phyloP scores from a whole-genome alignment of 2,797 vertebrate species.

The Chloroceryle inda region DNA sequence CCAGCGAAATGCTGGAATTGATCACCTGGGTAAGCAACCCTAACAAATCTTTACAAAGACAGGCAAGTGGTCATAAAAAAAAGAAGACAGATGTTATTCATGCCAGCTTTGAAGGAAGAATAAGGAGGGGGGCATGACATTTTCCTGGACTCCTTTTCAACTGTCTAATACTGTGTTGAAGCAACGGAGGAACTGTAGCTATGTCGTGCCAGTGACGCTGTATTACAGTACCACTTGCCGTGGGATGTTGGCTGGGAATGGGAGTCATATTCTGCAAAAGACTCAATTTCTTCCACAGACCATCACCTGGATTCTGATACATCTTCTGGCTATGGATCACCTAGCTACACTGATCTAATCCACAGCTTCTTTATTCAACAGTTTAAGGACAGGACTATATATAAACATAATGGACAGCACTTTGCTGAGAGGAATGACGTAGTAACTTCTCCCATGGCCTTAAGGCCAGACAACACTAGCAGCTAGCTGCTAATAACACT shows the following conservation, averaged over 20 bases:
- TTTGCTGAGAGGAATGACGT: neutral
- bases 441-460: neutral
- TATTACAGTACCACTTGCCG: neutral
- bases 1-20: neutral
- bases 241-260: neutral
- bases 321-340: neutral
- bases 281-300: neutral
- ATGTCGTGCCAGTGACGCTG: neutral
- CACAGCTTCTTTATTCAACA: neutral
- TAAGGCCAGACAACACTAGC: neutral
- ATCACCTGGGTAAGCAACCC: neutral
- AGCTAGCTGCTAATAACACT: neutral
- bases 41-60: neutral
- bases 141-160: neutral
- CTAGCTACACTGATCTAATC: neutral
- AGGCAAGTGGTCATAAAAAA: neutral
- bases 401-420: neutral
- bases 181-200: accelerated
- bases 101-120: neutral
- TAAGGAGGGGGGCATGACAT: accelerated
- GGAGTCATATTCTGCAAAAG: neutral
- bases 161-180: neutral
- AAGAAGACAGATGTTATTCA: neutral
- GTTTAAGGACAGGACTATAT: neutral
- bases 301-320: neutral